Percentiles rank a stretch among this genome's conserved stretches.
These are phyloP conservation scores for Nymphalis urticae DNA, from an alignment of 2,888 invertebrate species.

Conservation along the genomic window DNA sequence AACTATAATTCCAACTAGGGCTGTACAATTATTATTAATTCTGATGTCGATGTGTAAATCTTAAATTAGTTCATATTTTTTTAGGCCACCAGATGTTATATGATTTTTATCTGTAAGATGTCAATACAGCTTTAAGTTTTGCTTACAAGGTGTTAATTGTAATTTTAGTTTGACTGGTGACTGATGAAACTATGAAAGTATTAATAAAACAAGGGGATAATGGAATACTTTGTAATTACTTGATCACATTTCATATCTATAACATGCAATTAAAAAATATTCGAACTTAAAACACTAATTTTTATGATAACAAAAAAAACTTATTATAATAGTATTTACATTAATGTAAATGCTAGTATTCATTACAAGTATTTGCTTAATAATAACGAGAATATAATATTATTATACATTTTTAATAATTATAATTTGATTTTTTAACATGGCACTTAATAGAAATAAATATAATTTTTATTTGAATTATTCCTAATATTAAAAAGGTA, in stretches of 20 bases:
- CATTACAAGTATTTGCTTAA: background rate
- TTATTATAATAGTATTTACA: slow-evolving; percentile 39
- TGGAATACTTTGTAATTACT: slow-evolving; percentile 10
- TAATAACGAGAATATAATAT: slow-evolving; percentile 5
- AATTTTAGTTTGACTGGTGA: too few species aligned
- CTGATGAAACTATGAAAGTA: too few species aligned
- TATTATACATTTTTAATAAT: slow-evolving; percentile 2
- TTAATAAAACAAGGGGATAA: slow-evolving; percentile 4
- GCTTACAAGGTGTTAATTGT: too few species aligned
- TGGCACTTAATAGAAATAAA: slow-evolving; percentile 40
- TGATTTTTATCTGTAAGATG: too few species aligned
- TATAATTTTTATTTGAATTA: slow-evolving; percentile 46
- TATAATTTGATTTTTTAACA: slow-evolving; percentile 11
- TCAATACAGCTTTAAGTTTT: too few species aligned
- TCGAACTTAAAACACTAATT: slow-evolving; percentile 13
- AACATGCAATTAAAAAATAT: slow-evolving; percentile 16
- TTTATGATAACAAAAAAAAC: slow-evolving; percentile 19
- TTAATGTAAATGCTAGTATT: slow-evolving; percentile 37
- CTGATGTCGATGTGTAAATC: too few species aligned
- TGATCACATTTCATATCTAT: slow-evolving; percentile 7
- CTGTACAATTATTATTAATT: too few species aligned
- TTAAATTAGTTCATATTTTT: too few species aligned
- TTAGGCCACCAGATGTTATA: too few species aligned
- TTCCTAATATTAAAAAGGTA: background rate
- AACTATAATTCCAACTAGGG: too few species aligned